These are phyloP conservation scores for Alouatta caraya DNA, from an alignment of 2,797 vertebrate genomes.

Conservation along the genomic window DNA sequence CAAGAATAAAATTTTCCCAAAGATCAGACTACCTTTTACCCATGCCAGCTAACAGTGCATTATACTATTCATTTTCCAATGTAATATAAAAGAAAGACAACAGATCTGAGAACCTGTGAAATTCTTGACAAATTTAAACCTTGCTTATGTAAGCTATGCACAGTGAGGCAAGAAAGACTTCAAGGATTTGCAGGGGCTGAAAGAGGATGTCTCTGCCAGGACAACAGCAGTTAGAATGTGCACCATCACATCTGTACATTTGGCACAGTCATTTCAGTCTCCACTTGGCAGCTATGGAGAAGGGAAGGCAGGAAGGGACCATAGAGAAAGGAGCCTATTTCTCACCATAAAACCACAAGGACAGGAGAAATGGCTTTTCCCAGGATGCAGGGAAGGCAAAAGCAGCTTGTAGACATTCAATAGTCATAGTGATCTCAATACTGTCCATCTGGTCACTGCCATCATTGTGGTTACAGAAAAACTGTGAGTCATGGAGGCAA, in stretches of 20 bases:
- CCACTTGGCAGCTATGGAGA: slow-evolving; percentile 1
- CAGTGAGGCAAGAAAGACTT: slow-evolving; percentile 14
- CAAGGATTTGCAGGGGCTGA: background rate
- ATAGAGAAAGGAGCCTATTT: slow-evolving; percentile 15
- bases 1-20: slow-evolving; percentile 31
- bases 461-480: background rate
- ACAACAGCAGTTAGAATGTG: background rate
- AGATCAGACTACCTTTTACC: slow-evolving; percentile 5
- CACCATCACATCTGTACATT: background rate
- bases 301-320: background rate
- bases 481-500: background rate
- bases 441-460: background rate
- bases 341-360: slow-evolving; percentile 26
- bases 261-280: background rate
- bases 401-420: background rate
- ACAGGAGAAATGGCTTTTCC: slow-evolving; percentile 1
- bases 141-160: slow-evolving; percentile 45
- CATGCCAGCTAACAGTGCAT: background rate
- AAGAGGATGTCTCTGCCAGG: slow-evolving; percentile 1
- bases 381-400: background rate
- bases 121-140: slow-evolving; percentile 51
- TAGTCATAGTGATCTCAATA: background rate
- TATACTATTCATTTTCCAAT: background rate
- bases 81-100: slow-evolving; percentile 11
- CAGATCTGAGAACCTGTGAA: slow-evolving; percentile 42